These are phyloP conservation scores for Amphipoea oculea DNA, from an alignment of 2,888 invertebrate genomes.

Conservation along the genomic window DNA sequence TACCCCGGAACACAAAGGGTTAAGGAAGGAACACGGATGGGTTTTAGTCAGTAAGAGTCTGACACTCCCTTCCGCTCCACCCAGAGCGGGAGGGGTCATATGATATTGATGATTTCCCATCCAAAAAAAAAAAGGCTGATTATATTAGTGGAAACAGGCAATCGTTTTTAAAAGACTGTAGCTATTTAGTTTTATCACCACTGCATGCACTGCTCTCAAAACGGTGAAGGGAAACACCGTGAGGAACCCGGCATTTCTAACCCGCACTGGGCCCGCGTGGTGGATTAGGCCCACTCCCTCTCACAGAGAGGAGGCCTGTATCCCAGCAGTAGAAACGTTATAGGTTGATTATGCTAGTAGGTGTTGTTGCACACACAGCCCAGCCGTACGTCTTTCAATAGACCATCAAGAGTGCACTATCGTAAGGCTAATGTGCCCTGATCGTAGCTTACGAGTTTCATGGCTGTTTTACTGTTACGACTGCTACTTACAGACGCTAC, in stretches of 20 bases:
- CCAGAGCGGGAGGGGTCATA: too few relatives aligned
- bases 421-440: slow-evolving; percentile 85
- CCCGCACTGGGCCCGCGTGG: too few relatives aligned
- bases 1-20: too few relatives aligned
- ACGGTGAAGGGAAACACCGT: not conserved
- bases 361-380: not conserved
- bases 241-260: too few relatives aligned
- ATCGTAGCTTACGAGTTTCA: slow-evolving; percentile 84
- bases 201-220: not conserved
- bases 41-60: too few relatives aligned
- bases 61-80: too few relatives aligned
- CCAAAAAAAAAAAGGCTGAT: too few relatives aligned
- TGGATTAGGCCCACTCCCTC: too few relatives aligned
- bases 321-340: not conserved
- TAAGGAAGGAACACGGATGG: too few relatives aligned
- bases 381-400: slow-evolving; percentile 70
- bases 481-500: slow-evolving; percentile 49
- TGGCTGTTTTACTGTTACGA: slow-evolving; percentile 70
- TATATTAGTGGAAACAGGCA: too few relatives aligned
- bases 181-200: not conserved
- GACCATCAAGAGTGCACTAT: slow-evolving; percentile 83
- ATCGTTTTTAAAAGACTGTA: too few relatives aligned
- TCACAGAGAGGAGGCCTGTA: not conserved
- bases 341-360: not conserved
- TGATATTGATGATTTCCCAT: too few relatives aligned